Base-by-base conservation (phyloP, 2,888 invertebrate genomes). In the Melieria picta region DNA sequence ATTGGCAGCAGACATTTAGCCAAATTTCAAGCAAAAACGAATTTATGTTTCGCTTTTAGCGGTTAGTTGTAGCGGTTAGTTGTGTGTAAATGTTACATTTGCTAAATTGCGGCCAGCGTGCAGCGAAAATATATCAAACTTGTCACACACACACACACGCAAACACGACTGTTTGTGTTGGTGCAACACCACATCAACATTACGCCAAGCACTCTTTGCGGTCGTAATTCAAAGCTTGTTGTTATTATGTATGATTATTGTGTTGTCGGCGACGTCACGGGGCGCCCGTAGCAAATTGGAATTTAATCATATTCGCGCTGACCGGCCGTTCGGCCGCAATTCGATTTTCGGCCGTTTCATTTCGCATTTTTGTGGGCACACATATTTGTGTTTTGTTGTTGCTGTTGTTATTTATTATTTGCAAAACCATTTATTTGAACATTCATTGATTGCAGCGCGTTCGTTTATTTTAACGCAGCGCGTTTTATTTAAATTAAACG, bases 301-400 rank as follows among this genome's bases (percentile, higher is more conserved):
- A 63, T 69, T 69, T 69, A 63, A 69, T 69, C 62, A 69, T 69
- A 69, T 62, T 69, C 63, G 61, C 63, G 46, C 45, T 48, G 10
- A 42, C 7, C 45, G 43, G 13, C 7, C 43, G 7, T 10, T n/a
- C n/a, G n/a, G 30, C 43, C 13, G 6, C 58, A 9, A 6, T 9
- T 13, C 30, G 5, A n/a, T 4, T 13, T 42, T n/a, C 42, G 43
- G 16, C n/a, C 16, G 5, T 56, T 56, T 58, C 0, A 6, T 55
- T 45, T 46, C 11, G 11, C 4, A 64, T 13, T 4, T 9, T 30
- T 43, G 55, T 52, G 9, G 4, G 45, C 10, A 43, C 10, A 64
- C 55, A 9, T 64, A n/a, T 7, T n/a, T 63, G 6, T 4, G 7
- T 48, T 13, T 48, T 9, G 47, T 16, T 16, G 45, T 50, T 30